Base-by-base conservation (phyloP, 2,113 vertebrate species). In the Upupa epops region DNA sequence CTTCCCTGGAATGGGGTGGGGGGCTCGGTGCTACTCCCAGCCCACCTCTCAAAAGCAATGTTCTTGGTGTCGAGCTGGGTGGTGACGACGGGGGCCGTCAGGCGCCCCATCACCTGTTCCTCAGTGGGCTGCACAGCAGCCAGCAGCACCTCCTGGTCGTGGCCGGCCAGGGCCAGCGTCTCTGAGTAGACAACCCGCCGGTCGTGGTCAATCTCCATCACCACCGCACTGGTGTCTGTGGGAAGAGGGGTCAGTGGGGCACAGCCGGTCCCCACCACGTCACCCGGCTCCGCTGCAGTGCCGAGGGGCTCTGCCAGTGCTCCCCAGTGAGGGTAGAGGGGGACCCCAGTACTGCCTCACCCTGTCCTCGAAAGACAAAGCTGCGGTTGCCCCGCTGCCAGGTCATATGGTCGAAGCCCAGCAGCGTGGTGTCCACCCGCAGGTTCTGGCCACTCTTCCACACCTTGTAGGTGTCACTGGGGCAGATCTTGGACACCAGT, bases 151-250 rank as follows among this genome's bases (percentile, higher is more conserved):
- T 98, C 96, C 64, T 97, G 95, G 90, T 98, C 97, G 1, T 98
- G 98, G 66, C 98, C 95, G 0, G 98, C 98, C 91, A 99, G 96
- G 4, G 98, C 98, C 96, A 99, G 95, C 0, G 98, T 99, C 98
- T 99, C 99, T 0, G 98, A 98, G 96, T 98, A 99, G 24, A 99
- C 99, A 96, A 99, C 97, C 60, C 98, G 98, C 89, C 98, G 98
- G 97, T 99, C 99, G 0, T 99, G 99, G 97, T 99, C 99, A 6
- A 99, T 99, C 96, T 99, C 99, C 98, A 99, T 99, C 96, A 99
- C 99, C 95, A 99, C 98, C 0, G 99, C 99, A 3, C 98, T 99
- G 68, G 98, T 98, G 77, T 99, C 99, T 99, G 95, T 51, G 45
- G 46, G 75, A 51, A 69, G 26, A 9, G 9, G 28, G 12, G 28